Conservation (phyloP, 2,113 vertebrate genomes). For the Microcebus jonahi region DNA sequence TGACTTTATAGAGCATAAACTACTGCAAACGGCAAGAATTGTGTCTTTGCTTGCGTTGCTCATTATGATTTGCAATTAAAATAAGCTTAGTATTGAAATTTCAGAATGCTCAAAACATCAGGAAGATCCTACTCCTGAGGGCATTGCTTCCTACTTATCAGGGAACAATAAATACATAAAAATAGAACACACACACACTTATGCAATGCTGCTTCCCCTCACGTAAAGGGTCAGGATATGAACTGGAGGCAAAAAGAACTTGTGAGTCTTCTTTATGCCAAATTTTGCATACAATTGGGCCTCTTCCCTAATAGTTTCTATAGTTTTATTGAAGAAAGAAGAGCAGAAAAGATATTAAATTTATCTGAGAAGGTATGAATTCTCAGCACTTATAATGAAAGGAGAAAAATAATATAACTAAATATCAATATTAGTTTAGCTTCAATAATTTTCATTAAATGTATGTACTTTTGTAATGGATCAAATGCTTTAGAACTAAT, state of each 20-base stretch:
- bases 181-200: not conserved
- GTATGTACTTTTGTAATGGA: not conserved
- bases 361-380: not conserved
- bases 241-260: not conserved
- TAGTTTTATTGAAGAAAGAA: not conserved
- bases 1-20: not conserved
- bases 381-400: not conserved
- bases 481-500: not conserved
- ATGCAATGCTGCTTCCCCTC: not conserved
- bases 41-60: not conserved
- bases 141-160: not conserved
- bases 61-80: not conserved
- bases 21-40: not conserved
- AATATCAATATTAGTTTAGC: not conserved
- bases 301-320: not conserved
- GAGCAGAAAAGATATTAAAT: not conserved
- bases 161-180: not conserved
- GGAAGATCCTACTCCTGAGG: not conserved
- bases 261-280: not conserved
- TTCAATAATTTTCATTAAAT: not conserved
- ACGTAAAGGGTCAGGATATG: not conserved
- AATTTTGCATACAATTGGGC: not conserved
- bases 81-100: not conserved
- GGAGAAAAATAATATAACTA: not conserved
- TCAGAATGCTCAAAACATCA: not conserved